These are phyloP conservation scores for Apantesis nais DNA, from an alignment of 2,888 invertebrate species.

Conservation along the genomic window DNA sequence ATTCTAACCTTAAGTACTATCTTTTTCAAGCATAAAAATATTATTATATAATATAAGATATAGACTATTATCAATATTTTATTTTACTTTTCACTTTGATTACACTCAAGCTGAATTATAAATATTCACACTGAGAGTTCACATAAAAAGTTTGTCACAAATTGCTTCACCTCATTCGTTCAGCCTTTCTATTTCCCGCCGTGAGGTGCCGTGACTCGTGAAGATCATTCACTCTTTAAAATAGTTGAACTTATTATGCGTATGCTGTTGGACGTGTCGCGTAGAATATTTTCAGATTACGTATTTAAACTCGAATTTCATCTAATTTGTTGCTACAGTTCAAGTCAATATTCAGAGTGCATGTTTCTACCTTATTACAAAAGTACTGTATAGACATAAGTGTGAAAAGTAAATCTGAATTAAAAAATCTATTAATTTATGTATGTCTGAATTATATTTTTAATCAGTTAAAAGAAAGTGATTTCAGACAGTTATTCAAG, in stretches of 20 bases:
- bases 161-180: slow-evolving; percentile 18
- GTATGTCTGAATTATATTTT: not conserved
- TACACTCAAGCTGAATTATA: not conserved
- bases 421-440: not conserved
- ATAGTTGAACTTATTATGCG: slow-evolving; percentile 31
- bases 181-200: slow-evolving; percentile 21
- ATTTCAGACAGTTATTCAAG: slow-evolving; percentile 29
- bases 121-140: not conserved
- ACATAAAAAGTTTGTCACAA: not conserved
- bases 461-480: slow-evolving; percentile 9
- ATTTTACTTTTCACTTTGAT: not conserved
- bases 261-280: slow-evolving; percentile 41
- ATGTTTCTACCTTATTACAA: slow-evolving; percentile 17
- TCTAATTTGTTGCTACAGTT: slow-evolving; percentile 22
- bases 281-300: slow-evolving; percentile 45
- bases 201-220: slow-evolving; percentile 13
- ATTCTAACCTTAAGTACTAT: not conserved
- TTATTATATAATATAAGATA: not conserved
- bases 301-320: slow-evolving; percentile 45
- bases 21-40: not conserved
- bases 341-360: slow-evolving; percentile 25
- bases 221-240: slow-evolving; percentile 12
- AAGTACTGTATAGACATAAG: not conserved
- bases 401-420: not conserved
- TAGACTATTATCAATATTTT: not conserved